Evolutionary conservation across 1,140 invertebrate species (phyloP).

Genomic region (Drosophila bocki): DNA sequence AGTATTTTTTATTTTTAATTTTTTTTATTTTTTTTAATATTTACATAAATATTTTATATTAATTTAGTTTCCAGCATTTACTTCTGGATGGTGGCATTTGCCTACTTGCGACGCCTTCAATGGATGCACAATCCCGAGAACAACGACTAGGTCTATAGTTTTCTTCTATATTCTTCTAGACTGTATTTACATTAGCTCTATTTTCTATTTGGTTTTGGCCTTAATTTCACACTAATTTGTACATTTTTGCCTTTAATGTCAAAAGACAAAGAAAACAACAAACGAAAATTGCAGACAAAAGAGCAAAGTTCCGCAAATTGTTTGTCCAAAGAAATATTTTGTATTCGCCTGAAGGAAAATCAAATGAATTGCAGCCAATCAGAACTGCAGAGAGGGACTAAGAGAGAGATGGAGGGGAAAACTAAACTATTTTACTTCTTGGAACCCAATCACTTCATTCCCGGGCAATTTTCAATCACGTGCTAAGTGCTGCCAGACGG

Average conservation of each 20-base stretch:
- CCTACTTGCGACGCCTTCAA: slow-evolving; percentile 29
- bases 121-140: slow-evolving; percentile 28
- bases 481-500: slow-evolving; percentile 75
- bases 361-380: slow-evolving; percentile 62
- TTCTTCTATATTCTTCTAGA: slow-evolving; percentile 9
- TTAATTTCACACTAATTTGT: slow-evolving; percentile 81
- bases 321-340: slow-evolving; percentile 38
- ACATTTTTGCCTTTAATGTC: slow-evolving; percentile 75
- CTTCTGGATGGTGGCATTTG: slow-evolving; percentile 42
- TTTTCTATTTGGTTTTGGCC: slow-evolving; percentile 40
- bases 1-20: not conserved
- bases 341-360: slow-evolving; percentile 28
- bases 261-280: slow-evolving; percentile 61
- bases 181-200: slow-evolving; percentile 23
- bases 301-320: slow-evolving; percentile 54
- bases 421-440: slow-evolving; percentile 28
- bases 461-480: slow-evolving; percentile 78
- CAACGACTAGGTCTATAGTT: slow-evolving; percentile 14
- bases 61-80: slow-evolving; percentile 35
- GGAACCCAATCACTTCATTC: slow-evolving; percentile 74
- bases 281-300: slow-evolving; percentile 34
- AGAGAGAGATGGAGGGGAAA: not conserved
- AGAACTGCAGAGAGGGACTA: slow-evolving; percentile 18
- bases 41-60: not conserved
- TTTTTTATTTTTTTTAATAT: too few species aligned